phyloP scores from a whole-genome alignment of 2,797 vertebrate genomes.

The Arctocebus calabarensis region DNA sequence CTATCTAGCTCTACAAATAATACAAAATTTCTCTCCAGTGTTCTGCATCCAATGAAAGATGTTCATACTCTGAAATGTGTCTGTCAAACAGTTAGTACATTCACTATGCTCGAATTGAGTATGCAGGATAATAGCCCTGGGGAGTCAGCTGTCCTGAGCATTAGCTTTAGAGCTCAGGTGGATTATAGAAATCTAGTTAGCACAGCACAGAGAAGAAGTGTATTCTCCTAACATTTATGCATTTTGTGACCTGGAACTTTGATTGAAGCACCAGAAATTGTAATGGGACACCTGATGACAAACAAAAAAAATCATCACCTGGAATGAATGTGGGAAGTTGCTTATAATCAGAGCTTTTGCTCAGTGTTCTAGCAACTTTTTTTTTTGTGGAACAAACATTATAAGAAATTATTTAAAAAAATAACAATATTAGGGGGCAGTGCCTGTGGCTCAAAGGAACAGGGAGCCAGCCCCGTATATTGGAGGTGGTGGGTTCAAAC shows the following conservation, averaged over 20 bases:
- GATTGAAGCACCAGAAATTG: background rate
- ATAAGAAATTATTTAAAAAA: background rate
- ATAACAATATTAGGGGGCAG: background rate
- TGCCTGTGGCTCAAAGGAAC: no score
- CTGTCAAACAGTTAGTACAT: background rate
- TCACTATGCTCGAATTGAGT: background rate
- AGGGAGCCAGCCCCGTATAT: no score
- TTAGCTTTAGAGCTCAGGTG: background rate
- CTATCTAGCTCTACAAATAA: background rate
- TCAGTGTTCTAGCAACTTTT: background rate
- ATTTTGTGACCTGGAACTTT: background rate
- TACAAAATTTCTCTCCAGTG: background rate
- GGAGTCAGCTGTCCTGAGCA: background rate
- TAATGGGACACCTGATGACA: background rate
- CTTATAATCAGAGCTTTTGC: background rate
- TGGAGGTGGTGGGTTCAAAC: no score
- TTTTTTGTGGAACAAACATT: background rate
- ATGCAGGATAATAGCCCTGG: background rate
- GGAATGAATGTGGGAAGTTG: background rate
- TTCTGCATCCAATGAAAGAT: background rate
- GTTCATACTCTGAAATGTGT: background rate
- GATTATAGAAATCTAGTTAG: background rate
- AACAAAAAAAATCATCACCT: background rate
- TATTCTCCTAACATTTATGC: background rate
- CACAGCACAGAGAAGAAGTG: background rate